Evolutionary conservation across 2,113 vertebrate genomes (phyloP).

Genomic region (Rhinogobius similis): DNA sequence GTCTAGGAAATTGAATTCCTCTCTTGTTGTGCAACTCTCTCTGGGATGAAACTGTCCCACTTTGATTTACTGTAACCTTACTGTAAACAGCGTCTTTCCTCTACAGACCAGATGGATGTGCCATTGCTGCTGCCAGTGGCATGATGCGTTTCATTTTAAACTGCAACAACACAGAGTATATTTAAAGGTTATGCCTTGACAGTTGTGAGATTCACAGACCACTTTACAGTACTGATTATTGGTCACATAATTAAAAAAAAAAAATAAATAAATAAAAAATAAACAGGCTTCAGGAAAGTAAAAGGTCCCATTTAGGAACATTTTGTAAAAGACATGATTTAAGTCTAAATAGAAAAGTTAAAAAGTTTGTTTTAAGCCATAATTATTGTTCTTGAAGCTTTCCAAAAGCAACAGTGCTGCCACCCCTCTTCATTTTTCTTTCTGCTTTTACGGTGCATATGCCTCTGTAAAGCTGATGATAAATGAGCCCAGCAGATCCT

Average conservation of each 20-base stretch:
- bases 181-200: slow-evolving; percentile 3
- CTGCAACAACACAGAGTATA: slow-evolving; percentile 15
- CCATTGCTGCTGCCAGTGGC: slow-evolving; percentile 44
- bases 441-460: slow-evolving; percentile 35
- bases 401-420: slow-evolving; percentile 25
- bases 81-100: slow-evolving; percentile 37
- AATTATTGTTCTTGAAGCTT: slow-evolving; percentile 48
- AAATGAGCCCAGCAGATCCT: slow-evolving; percentile 62
- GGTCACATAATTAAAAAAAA: not conserved
- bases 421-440: slow-evolving; percentile 50
- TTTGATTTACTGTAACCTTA: slow-evolving; percentile 64
- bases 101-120: slow-evolving; percentile 40
- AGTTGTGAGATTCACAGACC: not conserved
- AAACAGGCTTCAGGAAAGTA: not conserved
- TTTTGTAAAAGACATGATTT: not conserved
- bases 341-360: not conserved
- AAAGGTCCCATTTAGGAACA: not conserved
- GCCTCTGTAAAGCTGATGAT: slow-evolving; percentile 57
- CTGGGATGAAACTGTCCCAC: slow-evolving; percentile 50
- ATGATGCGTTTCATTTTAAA: slow-evolving; percentile 45
- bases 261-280: not conserved
- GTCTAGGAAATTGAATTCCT: slow-evolving; percentile 64
- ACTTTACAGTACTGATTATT: not conserved
- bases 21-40: slow-evolving; percentile 60
- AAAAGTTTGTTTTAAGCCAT: slow-evolving; percentile 20